Evolutionary conservation across 2,888 invertebrate species (phyloP).

Genomic region (Nymphalis polychloros): DNA sequence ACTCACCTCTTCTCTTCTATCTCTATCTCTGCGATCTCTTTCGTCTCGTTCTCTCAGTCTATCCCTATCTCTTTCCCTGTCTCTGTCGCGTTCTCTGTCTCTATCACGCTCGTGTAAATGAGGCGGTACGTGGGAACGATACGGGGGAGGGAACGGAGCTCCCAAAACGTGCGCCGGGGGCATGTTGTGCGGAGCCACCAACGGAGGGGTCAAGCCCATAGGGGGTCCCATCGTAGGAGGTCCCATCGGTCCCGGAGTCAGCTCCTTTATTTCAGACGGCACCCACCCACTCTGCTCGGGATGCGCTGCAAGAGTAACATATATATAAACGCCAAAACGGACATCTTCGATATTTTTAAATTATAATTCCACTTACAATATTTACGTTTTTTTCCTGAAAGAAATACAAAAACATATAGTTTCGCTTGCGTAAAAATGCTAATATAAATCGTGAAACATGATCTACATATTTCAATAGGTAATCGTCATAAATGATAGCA

Average conservation of each 20-base stretch:
- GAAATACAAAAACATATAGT: slow-evolving; percentile 11
- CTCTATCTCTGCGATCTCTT: slow-evolving; percentile 60
- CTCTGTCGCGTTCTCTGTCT: slow-evolving; percentile 71
- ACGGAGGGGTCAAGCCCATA: slow-evolving; percentile 52
- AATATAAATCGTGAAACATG: too few species aligned
- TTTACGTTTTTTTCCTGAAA: slow-evolving; percentile 29
- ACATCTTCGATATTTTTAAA: not conserved
- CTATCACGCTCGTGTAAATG: slow-evolving; percentile 54
- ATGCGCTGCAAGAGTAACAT: slow-evolving; percentile 52
- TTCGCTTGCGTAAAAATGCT: too few species aligned
- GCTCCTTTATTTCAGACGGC: slow-evolving; percentile 85
- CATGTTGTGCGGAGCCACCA: slow-evolving; percentile 50
- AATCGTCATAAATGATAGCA: too few species aligned
- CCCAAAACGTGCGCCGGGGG: slow-evolving; percentile 51
- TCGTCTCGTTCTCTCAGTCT: slow-evolving; percentile 59
- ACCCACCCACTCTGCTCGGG: slow-evolving; percentile 81
- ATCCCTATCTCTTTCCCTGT: slow-evolving; percentile 73
- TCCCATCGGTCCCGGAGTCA: slow-evolving; percentile 83
- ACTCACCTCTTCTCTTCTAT: slow-evolving; percentile 68
- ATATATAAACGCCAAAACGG: not conserved
- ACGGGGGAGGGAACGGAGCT: slow-evolving; percentile 49
- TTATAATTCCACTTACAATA: slow-evolving; percentile 22
- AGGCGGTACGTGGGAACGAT: slow-evolving; percentile 48
- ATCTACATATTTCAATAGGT: too few species aligned
- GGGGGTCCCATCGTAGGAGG: slow-evolving; percentile 54